Conservation (phyloP, 2,113 vertebrate genomes). For the Trematomus loennbergii region DNA sequence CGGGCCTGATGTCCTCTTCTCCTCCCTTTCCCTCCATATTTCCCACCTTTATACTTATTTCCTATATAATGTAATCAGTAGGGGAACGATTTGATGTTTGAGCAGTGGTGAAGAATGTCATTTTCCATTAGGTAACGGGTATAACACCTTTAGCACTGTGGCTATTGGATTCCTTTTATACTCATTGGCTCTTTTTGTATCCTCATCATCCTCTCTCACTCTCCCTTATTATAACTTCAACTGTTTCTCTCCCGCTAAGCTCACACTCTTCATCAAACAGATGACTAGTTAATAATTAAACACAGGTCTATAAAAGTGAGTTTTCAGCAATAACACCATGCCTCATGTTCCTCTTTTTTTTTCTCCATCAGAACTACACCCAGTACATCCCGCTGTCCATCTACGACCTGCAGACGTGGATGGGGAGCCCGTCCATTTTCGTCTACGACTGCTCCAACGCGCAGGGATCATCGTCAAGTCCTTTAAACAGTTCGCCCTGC, state of each 20-base stretch:
- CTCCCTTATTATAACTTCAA: constrained; percentile 5
- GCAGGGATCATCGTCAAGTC: constrained; percentile 98
- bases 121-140: constrained; percentile 10
- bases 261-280: constrained; percentile 44
- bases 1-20: constrained; percentile 43
- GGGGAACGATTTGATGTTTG: constrained; percentile 13
- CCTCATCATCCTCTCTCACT: constrained; percentile 7
- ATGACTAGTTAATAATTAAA: constrained; percentile 64
- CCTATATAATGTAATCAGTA: constrained; percentile 35
- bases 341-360: not conserved
- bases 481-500: constrained; percentile 97
- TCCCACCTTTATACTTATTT: constrained; percentile 20
- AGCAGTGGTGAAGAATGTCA: not conserved
- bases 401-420: constrained; percentile 99
- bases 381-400: constrained; percentile 99
- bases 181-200: not conserved
- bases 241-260: not conserved
- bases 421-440: constrained; percentile 99
- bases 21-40: not conserved
- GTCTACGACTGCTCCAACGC: constrained; percentile 98
- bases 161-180: constrained; percentile 4
- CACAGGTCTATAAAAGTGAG: constrained; percentile 55
- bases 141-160: constrained; percentile 8
- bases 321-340: constrained; percentile 38
- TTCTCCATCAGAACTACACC: constrained; percentile 92